phyloP scores from a whole-genome alignment of 2,888 invertebrate genomes.

The Drosophila paranaensis region DNA sequence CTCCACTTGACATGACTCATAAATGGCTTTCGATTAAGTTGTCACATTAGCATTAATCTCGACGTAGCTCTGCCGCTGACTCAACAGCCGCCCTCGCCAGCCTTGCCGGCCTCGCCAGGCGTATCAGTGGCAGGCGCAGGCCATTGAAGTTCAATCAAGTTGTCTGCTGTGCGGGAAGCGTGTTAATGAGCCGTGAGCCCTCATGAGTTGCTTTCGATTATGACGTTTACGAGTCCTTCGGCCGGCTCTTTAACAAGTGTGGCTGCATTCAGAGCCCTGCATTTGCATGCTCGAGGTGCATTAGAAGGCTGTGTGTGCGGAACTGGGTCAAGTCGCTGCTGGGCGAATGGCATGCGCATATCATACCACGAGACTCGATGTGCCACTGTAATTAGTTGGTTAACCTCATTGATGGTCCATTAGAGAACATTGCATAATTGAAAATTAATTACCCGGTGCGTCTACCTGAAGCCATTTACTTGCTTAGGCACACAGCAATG shows the following conservation, averaged over 20 bases:
- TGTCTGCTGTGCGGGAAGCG: constrained; percentile 42
- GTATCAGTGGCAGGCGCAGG: constrained; percentile 12
- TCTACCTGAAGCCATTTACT: constrained; percentile 19
- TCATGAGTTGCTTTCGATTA: constrained; percentile 57
- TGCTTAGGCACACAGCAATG: constrained; percentile 33
- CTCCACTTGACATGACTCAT: constrained; percentile 75
- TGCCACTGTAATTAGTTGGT: constrained; percentile 14
- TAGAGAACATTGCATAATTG: constrained; percentile 54
- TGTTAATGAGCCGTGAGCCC: constrained; percentile 69
- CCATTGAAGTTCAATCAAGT: constrained; percentile 73
- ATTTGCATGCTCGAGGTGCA: constrained; percentile 37
- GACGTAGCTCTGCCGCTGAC: constrained; percentile 23
- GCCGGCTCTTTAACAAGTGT: background rate
- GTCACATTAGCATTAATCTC: constrained; percentile 80
- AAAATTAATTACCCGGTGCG: constrained; percentile 58
- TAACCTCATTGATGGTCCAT: constrained; percentile 23
- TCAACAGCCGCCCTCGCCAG: no score
- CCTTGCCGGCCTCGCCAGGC: background rate
- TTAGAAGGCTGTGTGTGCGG: constrained; percentile 16
- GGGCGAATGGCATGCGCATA: constrained; percentile 14
- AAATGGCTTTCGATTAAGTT: constrained; percentile 80
- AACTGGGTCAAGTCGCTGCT: constrained; percentile 42
- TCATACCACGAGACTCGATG: background rate
- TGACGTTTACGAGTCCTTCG: constrained; percentile 36
- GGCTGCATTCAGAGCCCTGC: background rate